Evolutionary conservation across 2,888 invertebrate genomes (phyloP).

Genomic region (Hypena proboscidalis): DNA sequence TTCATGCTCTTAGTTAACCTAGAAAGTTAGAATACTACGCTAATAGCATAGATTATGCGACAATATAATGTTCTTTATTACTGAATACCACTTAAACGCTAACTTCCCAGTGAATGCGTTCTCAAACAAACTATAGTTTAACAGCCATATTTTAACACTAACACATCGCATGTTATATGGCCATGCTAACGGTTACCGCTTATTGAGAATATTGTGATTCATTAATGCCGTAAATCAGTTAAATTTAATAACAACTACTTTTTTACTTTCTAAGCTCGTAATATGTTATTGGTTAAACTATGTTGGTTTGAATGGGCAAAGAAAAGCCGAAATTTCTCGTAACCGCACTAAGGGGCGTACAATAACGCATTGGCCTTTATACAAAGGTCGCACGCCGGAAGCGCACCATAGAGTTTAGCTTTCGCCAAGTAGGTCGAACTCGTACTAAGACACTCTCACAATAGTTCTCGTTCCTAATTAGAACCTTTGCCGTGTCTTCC

Average conservation of each 20-base stretch:
- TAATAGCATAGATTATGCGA: constrained; percentile 24
- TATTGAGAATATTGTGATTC: constrained; percentile 4
- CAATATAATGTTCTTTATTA: constrained; percentile 14
- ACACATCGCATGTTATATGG: constrained; percentile 9
- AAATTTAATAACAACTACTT: background rate
- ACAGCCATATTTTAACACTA: constrained; percentile 10
- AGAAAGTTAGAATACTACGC: constrained; percentile 33
- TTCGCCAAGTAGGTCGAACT: constrained; percentile 50
- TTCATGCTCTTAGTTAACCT: constrained; percentile 35
- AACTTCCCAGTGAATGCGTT: constrained; percentile 13
- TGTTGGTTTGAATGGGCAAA: background rate
- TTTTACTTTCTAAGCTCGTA: background rate
- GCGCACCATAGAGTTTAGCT: constrained; percentile 47
- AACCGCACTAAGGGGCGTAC: constrained; percentile 53
- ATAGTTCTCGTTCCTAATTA: constrained; percentile 28
- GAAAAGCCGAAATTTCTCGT: background rate
- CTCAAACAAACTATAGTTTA: constrained; percentile 17
- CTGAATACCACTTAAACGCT: constrained; percentile 12
- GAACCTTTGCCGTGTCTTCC: constrained; percentile 3
- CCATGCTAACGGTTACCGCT: constrained; percentile 4
- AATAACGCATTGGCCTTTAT: constrained; percentile 69
- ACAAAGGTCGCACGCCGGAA: constrained; percentile 67
- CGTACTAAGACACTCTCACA: constrained; percentile 38
- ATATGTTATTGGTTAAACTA: background rate
- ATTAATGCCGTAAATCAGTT: constrained; percentile 1